A percentile compares a stretch with the other conserved stretches of the same genome.
Evolutionary conservation across 1,140 invertebrate species (phyloP).

Genomic region (Eriocheir sinensis): DNA sequence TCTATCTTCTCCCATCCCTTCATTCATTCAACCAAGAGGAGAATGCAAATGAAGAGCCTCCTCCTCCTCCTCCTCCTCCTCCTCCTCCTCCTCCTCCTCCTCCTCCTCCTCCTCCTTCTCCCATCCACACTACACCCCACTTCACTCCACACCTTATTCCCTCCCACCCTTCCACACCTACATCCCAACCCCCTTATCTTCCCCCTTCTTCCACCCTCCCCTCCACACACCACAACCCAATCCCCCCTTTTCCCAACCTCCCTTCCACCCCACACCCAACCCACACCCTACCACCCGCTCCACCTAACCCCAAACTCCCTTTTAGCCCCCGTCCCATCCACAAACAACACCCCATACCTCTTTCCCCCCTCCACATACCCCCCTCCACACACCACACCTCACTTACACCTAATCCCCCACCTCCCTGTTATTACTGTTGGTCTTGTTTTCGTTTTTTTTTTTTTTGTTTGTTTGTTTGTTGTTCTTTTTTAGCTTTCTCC

Average conservation of each 20-base stretch:
- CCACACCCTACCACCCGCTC: neutral
- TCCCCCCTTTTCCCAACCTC: neutral
- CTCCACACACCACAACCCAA: neutral
- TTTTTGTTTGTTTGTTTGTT: too few relatives aligned
- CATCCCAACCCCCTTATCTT: neutral
- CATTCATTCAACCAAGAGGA: neutral
- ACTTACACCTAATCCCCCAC: neutral
- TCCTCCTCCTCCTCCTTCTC: neutral
- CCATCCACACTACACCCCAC: too few relatives aligned
- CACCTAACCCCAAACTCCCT: too few relatives aligned
- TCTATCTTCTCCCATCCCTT: neutral
- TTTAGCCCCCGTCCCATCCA: neutral
- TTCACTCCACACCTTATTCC: too few relatives aligned
- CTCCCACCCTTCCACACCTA: neutral
- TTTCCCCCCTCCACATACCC: neutral
- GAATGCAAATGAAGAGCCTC: neutral
- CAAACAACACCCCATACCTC: too few relatives aligned
- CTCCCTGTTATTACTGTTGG: neutral
- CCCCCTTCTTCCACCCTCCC: neutral
- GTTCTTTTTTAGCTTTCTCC: too few relatives aligned
- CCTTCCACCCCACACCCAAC: neutral
- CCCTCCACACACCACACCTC: neutral
- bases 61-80: neutral
- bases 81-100: conserved; percentile 18
- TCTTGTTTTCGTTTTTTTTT: neutral